phyloP scores from a whole-genome alignment of 2,113 vertebrate genomes.

The Peromyscus leucopus region DNA sequence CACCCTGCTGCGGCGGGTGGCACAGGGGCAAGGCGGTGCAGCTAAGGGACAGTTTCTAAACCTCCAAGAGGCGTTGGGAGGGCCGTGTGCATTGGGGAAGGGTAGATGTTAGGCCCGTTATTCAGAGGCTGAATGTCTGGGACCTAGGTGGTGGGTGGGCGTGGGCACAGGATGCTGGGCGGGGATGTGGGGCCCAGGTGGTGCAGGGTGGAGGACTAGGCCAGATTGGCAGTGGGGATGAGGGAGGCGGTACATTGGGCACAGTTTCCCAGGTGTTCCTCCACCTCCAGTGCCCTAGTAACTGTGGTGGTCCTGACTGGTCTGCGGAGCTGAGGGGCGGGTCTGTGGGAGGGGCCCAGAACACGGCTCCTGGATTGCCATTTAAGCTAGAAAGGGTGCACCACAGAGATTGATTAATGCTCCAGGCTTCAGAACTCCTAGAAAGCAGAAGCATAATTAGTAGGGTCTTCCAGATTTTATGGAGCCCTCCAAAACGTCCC shows the following conservation, averaged over 20 bases:
- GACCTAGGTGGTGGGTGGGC: background rate
- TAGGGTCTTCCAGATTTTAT: background rate
- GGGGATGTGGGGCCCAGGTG: rapidly evolving
- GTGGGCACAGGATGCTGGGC: background rate
- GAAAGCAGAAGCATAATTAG: slow-evolving; percentile 1
- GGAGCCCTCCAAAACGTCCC: background rate
- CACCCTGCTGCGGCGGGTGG: background rate
- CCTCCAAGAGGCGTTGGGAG: background rate
- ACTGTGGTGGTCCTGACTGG: slow-evolving; percentile 34
- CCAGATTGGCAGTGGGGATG: background rate
- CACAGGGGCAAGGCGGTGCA: background rate
- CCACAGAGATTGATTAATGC: background rate
- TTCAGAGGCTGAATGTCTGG: background rate
- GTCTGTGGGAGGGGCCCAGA: background rate
- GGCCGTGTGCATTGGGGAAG: background rate
- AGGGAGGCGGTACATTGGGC: background rate
- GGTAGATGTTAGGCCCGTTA: background rate
- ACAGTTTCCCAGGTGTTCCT: background rate
- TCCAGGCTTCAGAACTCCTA: background rate
- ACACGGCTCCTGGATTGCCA: background rate
- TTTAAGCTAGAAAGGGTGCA: background rate
- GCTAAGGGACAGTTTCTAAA: background rate
- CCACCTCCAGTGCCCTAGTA: background rate
- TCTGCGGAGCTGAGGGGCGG: background rate
- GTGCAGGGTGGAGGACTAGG: background rate